Evolutionary conservation across 2,797 vertebrate species (phyloP).

Genomic region (Brachyalestes nurse): DNA sequence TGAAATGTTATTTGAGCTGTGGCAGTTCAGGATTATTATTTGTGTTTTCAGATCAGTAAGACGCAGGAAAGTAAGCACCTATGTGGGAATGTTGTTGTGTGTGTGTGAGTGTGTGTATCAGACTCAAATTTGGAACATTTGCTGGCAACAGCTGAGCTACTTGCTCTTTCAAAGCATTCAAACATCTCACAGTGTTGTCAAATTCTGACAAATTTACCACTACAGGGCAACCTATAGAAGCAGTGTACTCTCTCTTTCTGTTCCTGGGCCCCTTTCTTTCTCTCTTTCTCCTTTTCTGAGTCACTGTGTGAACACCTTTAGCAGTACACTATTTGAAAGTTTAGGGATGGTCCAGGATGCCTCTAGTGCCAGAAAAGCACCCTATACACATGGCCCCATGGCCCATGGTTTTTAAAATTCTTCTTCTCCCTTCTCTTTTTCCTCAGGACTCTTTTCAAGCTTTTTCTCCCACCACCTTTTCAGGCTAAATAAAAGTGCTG

Average conservation of each 20-base stretch:
- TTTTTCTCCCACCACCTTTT: slow-evolving; percentile 71
- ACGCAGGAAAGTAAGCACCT: slow-evolving; percentile 10
- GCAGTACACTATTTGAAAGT: slow-evolving; percentile 70
- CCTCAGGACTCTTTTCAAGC: slow-evolving; percentile 35
- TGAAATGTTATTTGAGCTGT: not conserved
- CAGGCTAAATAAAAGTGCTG: slow-evolving; percentile 77
- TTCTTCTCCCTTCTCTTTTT: slow-evolving; percentile 16
- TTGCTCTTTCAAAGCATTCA: slow-evolving; percentile 70
- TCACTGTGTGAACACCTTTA: slow-evolving; percentile 61
- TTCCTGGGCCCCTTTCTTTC: not conserved
- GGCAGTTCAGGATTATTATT: not conserved
- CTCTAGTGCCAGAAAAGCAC: slow-evolving; percentile 64
- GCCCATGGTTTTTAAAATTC: slow-evolving; percentile 11
- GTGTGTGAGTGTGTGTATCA: slow-evolving; percentile 46
- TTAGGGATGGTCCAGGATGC: slow-evolving; percentile 70
- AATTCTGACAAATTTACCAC: slow-evolving; percentile 64
- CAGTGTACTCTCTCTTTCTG: not conserved
- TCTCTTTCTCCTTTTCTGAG: slow-evolving; percentile 22
- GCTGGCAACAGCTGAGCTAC: slow-evolving; percentile 70
- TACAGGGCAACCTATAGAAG: slow-evolving; percentile 37
- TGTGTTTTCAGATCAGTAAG: slow-evolving; percentile 28
- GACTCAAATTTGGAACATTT: slow-evolving; percentile 75
- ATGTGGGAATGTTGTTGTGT: slow-evolving; percentile 14
- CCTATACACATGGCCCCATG: slow-evolving; percentile 42
- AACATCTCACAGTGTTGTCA: slow-evolving; percentile 73